Evolutionary conservation across 2,113 vertebrate genomes (phyloP).

Genomic region (Zosterops japonicus): DNA sequence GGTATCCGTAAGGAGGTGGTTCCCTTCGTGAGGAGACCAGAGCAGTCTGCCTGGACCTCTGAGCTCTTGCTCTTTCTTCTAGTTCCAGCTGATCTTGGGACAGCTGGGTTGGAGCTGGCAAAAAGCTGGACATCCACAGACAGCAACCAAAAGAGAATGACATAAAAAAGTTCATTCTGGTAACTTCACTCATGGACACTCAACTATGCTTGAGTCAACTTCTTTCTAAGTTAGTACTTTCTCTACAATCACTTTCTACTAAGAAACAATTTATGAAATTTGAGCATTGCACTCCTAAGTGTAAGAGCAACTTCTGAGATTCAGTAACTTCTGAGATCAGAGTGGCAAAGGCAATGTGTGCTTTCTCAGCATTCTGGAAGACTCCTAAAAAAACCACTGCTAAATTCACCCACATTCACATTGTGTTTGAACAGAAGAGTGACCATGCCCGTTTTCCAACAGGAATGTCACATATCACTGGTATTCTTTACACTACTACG

Average conservation of each 20-base stretch:
- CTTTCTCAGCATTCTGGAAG: not conserved
- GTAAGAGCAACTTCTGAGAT: not conserved
- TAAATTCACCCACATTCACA: not conserved
- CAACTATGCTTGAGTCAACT: not conserved
- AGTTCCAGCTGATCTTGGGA: slow-evolving; percentile 97
- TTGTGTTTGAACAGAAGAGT: rapidly evolving
- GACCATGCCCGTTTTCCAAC: not conserved
- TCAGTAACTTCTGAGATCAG: not conserved
- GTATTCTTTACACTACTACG: not conserved
- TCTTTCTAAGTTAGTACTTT: not conserved
- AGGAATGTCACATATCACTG: rapidly evolving
- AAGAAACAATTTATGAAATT: not conserved
- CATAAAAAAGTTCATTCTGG: not conserved
- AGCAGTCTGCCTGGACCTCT: slow-evolving; percentile 87
- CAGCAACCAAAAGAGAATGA: not conserved
- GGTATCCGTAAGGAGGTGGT: slow-evolving; percentile 87
- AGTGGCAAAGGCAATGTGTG: rapidly evolving
- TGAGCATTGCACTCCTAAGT: not conserved
- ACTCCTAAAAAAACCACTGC: not conserved
- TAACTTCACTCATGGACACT: not conserved
- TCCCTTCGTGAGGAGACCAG: slow-evolving; percentile 90
- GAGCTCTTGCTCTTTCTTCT: slow-evolving; percentile 87
- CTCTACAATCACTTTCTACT: not conserved
- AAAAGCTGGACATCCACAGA: slow-evolving; percentile 76
- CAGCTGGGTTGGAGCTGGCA: slow-evolving; percentile 94